Base-by-base conservation (phyloP, 1,140 invertebrate genomes). In the Procambarus virginalis region DNA sequence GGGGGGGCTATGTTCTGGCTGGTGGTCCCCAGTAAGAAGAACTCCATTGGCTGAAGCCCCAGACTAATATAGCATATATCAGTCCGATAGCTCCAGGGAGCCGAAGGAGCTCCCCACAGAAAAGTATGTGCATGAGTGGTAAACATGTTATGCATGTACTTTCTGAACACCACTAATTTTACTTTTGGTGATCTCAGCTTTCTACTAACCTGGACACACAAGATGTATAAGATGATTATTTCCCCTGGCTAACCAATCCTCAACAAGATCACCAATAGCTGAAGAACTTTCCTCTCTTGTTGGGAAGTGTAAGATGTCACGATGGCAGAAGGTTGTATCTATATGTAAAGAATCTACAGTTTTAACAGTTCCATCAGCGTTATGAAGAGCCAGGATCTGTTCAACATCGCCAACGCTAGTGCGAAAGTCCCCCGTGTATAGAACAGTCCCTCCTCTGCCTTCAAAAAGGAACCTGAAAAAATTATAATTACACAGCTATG, bases 351-450 rank as follows among this genome's bases (percentile, higher is more conserved):
- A 94, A 90, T 96, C 94, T 55, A 97, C 94, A 22, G 92, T 92
- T 92, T 95, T 96, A 0, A 95, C 94, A 12, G 92, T 90, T 48
- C 94, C 93, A 80, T 94, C 92, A 3, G 22, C 83, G 87, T 94
- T 92, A 92, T 96, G 95, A 2, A 97, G 94, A 2, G 94, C 92
- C 77, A 93, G 94, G 85, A 95, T 94, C 91, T 95, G 95, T n/a
- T 93, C 83, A 12, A 96, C 93, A 92, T 96, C 95, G 2, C 93
- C 92, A 0, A 93, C 82, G 86, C 94, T 94, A 9, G 96, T 94
- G 92, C 96, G 94, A 93, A 96, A 97, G 93, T 97, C 96, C 0
- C 96, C 96, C 0, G 96, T 97, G 91, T 96, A 96, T 6, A 97
- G 93, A 87, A 97, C 92, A 4, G 89, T 92, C 55, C 92, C 91